Percentiles rank a stretch among this genome's conserved stretches.
Evolutionary conservation across 2,113 vertebrate genomes (phyloP).

Genomic region (Phalacrocorax aristotelis): DNA sequence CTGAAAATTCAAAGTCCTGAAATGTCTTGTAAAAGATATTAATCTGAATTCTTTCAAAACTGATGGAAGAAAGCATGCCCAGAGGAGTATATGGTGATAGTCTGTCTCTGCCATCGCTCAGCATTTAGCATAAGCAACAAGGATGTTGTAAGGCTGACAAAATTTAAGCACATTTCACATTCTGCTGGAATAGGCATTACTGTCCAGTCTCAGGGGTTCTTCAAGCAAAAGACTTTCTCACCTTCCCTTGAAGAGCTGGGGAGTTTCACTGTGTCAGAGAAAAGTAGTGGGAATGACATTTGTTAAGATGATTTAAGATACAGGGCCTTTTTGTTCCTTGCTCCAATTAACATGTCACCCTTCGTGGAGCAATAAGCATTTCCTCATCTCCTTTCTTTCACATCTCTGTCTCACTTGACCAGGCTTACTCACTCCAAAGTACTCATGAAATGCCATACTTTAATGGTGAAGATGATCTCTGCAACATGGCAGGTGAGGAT

Average conservation of each 20-base stretch:
- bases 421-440: not conserved
- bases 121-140: not conserved
- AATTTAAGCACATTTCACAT: not conserved
- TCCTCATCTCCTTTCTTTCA: not conserved
- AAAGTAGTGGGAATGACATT: not conserved
- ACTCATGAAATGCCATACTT: not conserved
- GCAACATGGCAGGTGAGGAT: accelerated
- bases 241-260: not conserved
- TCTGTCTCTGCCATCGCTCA: not conserved
- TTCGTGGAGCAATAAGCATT: not conserved
- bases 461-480: not conserved
- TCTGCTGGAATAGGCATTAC: constrained; percentile 17
- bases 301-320: not conserved
- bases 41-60: not conserved
- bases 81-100: not conserved
- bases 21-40: not conserved
- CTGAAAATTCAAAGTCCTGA: not conserved
- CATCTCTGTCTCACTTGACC: not conserved
- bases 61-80: not conserved
- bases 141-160: not conserved
- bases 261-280: not conserved
- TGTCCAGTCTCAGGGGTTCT: not conserved
- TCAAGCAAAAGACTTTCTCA: not conserved
- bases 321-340: not conserved
- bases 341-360: not conserved